Evolutionary conservation across 2,113 vertebrate genomes (phyloP).

Genomic region (Ictalurus punctatus): DNA sequence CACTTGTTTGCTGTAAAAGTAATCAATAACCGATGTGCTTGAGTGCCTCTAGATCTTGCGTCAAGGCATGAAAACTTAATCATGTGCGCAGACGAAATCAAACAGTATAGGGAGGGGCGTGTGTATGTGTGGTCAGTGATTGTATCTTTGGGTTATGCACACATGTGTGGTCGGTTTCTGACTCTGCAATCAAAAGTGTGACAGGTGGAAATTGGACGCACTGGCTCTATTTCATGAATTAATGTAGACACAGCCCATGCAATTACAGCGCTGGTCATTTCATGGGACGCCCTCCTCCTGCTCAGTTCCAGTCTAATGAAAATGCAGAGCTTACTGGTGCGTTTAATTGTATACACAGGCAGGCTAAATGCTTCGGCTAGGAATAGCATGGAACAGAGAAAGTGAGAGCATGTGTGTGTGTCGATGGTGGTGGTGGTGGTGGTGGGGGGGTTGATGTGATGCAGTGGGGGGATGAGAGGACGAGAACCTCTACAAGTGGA

Average conservation of each 20-base stretch:
- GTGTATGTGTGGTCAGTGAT: conserved; percentile 54
- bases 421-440: neutral
- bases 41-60: conserved; percentile 98
- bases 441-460: conserved; percentile 27
- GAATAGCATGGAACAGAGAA: conserved; percentile 15
- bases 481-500: conserved; percentile 71
- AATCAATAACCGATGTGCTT: conserved; percentile 99
- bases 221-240: conserved; percentile 88
- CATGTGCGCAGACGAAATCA: conserved; percentile 84
- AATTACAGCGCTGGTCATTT: conserved; percentile 82
- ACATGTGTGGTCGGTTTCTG: conserved; percentile 67
- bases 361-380: conserved; percentile 68
- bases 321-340: conserved; percentile 83
- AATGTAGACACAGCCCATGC: conserved; percentile 91
- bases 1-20: conserved; percentile 97
- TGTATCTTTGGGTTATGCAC: conserved; percentile 77
- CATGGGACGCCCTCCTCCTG: conserved; percentile 42
- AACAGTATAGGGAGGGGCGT: conserved; percentile 79
- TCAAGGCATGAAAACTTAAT: conserved; percentile 99
- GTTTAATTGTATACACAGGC: conserved; percentile 81
- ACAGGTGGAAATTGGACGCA: conserved; percentile 88
- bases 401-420: neutral
- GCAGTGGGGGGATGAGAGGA: conserved; percentile 43
- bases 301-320: conserved; percentile 79
- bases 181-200: conserved; percentile 89